phyloP scores from a whole-genome alignment of 2,888 invertebrate genomes.

The Hirtodrosophila duncani region DNA sequence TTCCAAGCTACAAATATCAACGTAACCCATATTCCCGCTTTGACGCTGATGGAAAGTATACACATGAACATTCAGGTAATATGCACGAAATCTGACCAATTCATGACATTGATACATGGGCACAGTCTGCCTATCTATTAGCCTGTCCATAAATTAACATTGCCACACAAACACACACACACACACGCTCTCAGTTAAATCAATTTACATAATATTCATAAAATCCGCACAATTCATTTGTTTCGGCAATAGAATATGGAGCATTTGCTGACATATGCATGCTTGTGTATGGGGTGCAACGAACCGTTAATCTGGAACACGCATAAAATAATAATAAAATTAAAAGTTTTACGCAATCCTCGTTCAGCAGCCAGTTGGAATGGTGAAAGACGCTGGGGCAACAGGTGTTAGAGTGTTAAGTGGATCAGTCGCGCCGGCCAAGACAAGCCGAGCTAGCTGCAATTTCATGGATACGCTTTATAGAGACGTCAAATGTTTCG shows the following conservation, averaged over 20 bases:
- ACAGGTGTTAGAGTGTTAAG: slow-evolving; percentile 55
- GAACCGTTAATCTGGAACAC: slow-evolving; percentile 49
- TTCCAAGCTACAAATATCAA: too few species aligned
- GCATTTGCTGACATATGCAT: slow-evolving; percentile 21
- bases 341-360: slow-evolving; percentile 58
- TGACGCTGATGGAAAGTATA: too few species aligned
- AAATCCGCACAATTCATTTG: slow-evolving; percentile 15
- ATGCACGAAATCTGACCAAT: too few species aligned
- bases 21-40: too few species aligned
- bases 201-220: slow-evolving; percentile 25
- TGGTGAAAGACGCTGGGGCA: slow-evolving; percentile 28
- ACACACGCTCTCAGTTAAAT: slow-evolving; percentile 13
- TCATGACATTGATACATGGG: slow-evolving; percentile 23
- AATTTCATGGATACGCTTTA: slow-evolving; percentile 29
- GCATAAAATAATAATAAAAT: slow-evolving; percentile 68
- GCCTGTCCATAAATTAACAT: slow-evolving; percentile 17
- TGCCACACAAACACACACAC: slow-evolving; percentile 13
- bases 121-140: slow-evolving; percentile 2
- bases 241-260: slow-evolving; percentile 16
- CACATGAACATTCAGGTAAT: too few species aligned
- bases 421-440: slow-evolving; percentile 50
- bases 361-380: slow-evolving; percentile 29
- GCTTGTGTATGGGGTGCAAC: slow-evolving; percentile 40
- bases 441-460: slow-evolving; percentile 24
- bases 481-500: slow-evolving; percentile 40